A percentile compares a stretch with the other conserved stretches of the same genome.
Conservation (phyloP, 2,888 invertebrate genomes). For the Rhaphigaster nebulosa region DNA sequence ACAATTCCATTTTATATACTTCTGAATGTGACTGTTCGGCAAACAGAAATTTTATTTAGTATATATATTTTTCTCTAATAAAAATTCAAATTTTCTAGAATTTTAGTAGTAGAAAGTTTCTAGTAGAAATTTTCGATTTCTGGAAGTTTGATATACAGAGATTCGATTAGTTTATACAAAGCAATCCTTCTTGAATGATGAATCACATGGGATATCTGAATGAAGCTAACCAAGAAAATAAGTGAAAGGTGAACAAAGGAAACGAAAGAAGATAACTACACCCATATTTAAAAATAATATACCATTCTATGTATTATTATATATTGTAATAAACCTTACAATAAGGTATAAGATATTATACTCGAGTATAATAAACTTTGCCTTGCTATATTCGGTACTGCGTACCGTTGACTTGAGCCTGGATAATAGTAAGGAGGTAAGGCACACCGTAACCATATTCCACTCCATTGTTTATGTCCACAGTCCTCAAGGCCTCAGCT, state of each 20-base stretch:
- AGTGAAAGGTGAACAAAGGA: neutral
- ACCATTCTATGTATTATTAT: neutral
- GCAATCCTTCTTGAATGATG: too few relatives aligned
- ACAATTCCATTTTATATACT: too few relatives aligned
- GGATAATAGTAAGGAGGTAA: conserved; percentile 31
- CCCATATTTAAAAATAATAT: neutral
- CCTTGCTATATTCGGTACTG: neutral
- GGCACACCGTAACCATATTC: conserved; percentile 42
- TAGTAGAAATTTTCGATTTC: too few relatives aligned
- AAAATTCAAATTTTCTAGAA: too few relatives aligned
- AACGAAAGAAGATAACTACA: neutral
- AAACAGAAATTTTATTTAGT: too few relatives aligned
- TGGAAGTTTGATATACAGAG: too few relatives aligned
- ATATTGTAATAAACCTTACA: neutral
- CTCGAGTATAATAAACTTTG: neutral
- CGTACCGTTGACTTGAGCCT: conserved; percentile 36
- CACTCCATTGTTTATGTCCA: conserved; percentile 30
- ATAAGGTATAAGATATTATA: too few relatives aligned
- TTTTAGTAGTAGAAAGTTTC: too few relatives aligned
- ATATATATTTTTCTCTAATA: too few relatives aligned
- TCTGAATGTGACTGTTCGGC: too few relatives aligned
- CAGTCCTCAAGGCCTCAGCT: conserved; percentile 19
- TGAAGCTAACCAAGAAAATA: neutral
- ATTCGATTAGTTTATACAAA: too few relatives aligned
- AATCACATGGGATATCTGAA: neutral